Evolutionary conservation across 2,113 vertebrate genomes (phyloP).

Genomic region (Ursus arctos): DNA sequence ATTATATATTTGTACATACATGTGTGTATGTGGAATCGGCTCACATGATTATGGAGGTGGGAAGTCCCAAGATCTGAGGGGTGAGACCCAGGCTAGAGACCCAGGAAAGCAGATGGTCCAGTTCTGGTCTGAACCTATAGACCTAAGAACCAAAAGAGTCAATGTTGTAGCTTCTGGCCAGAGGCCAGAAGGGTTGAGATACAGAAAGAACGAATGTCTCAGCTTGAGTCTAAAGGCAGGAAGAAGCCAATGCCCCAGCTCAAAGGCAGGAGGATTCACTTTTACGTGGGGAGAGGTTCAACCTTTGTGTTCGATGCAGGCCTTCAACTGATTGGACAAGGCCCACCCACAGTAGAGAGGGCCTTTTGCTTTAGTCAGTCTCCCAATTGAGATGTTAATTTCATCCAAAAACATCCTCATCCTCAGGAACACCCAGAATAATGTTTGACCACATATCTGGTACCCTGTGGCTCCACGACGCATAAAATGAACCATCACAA

Average conservation of each 20-base stretch:
- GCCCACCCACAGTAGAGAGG: not conserved
- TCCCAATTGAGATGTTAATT: no score
- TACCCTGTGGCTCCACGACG: not conserved
- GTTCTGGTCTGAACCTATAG: accelerated
- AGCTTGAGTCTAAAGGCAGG: not conserved
- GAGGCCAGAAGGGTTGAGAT: accelerated
- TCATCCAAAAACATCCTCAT: not conserved
- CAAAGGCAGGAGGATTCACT: no score
- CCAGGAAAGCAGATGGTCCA: accelerated
- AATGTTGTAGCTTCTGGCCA: no score
- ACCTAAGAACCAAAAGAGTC: no score
- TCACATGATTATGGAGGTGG: accelerated
- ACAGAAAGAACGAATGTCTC: no score
- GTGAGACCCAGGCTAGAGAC: not conserved
- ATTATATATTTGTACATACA: not conserved
- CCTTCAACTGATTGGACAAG: not conserved
- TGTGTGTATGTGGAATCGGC: not conserved
- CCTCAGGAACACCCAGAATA: not conserved
- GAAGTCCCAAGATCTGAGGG: not conserved
- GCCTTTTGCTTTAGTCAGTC: not conserved
- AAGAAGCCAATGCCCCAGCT: no score
- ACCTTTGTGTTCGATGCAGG: not conserved
- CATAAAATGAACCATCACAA: not conserved
- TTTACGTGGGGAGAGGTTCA: no score
- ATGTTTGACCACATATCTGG: not conserved